Evolutionary conservation across 2,888 invertebrate genomes (phyloP).

Genomic region (Idaea aversata): DNA sequence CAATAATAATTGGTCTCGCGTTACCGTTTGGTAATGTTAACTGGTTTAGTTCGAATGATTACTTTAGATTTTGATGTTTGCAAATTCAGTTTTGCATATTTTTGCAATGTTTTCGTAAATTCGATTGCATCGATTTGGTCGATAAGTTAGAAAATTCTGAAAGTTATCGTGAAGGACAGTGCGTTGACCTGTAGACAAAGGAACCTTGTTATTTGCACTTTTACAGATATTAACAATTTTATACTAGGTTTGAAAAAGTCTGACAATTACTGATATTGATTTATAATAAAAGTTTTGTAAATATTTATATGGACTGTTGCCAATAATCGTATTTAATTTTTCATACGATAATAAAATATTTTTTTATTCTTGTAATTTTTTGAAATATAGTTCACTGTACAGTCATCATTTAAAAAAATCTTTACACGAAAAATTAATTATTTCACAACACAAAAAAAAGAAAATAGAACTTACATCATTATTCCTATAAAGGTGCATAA

Average conservation of each 20-base stretch:
- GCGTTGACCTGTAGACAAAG: neutral
- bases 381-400: no score
- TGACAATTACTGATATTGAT: neutral
- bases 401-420: no score
- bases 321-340: no score
- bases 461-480: no score
- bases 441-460: no score
- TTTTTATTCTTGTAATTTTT: no score
- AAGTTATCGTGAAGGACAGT: neutral
- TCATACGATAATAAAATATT: no score
- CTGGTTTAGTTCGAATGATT: conserved; percentile 1
- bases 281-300: neutral
- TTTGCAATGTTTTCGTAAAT: conserved; percentile 23
- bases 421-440: no score
- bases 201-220: neutral
- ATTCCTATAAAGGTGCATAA: no score
- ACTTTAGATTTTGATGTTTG: conserved; percentile 20
- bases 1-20: conserved; percentile 9
- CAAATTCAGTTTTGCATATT: conserved; percentile 1
- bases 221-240: neutral
- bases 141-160: conserved; percentile 12
- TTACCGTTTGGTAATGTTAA: conserved; percentile 7
- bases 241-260: neutral
- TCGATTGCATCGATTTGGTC: conserved; percentile 6
- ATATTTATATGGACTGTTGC: no score